A percentile compares a stretch with the other conserved stretches of the same genome.
Conservation (phyloP, 1,140 invertebrate species). For the Drosophila arawakana region DNA sequence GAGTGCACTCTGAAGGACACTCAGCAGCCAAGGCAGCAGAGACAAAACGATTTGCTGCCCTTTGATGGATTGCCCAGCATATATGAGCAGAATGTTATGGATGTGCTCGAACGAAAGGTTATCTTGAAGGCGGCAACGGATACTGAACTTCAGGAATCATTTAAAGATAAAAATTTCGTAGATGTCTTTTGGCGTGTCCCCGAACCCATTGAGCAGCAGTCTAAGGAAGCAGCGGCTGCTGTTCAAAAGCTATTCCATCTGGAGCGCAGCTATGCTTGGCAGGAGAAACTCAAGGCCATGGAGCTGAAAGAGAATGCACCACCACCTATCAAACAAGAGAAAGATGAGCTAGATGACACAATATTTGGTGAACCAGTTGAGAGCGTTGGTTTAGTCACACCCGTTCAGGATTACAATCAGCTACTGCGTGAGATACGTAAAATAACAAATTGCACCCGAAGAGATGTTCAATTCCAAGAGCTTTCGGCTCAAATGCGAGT, state of each 20-base stretch:
- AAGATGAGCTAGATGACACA: slow-evolving; percentile 7
- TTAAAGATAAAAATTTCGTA: slow-evolving; percentile 56
- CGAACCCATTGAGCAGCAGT: slow-evolving; percentile 62
- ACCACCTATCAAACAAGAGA: slow-evolving; percentile 43
- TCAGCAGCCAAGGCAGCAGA: slow-evolving; percentile 54
- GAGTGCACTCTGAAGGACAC: slow-evolving; percentile 51
- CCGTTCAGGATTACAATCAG: slow-evolving; percentile 58
- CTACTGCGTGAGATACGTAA: slow-evolving; percentile 50
- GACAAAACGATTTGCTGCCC: slow-evolving; percentile 66
- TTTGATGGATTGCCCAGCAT: slow-evolving; percentile 71
- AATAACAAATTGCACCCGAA: slow-evolving; percentile 52
- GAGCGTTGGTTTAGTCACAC: slow-evolving; percentile 50
- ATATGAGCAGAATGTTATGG: slow-evolving; percentile 72
- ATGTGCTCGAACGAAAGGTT: slow-evolving; percentile 65
- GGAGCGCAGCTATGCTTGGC: slow-evolving; percentile 61
- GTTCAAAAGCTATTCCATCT: slow-evolving; percentile 73
- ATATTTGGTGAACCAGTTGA: slow-evolving; percentile 28
- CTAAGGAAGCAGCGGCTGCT: slow-evolving; percentile 58
- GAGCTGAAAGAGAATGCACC: slow-evolving; percentile 39
- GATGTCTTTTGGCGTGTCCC: slow-evolving; percentile 74
- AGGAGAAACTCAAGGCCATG: slow-evolving; percentile 62
- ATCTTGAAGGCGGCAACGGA: slow-evolving; percentile 12
- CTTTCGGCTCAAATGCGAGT: slow-evolving; percentile 67
- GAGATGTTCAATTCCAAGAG: slow-evolving; percentile 58
- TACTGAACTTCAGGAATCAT: slow-evolving; percentile 19